Percentiles rank a stretch among this genome's conserved stretches.
These are phyloP conservation scores for Pemphredon lugubris DNA, from an alignment of 2,888 invertebrate genomes.

Conservation along the genomic window DNA sequence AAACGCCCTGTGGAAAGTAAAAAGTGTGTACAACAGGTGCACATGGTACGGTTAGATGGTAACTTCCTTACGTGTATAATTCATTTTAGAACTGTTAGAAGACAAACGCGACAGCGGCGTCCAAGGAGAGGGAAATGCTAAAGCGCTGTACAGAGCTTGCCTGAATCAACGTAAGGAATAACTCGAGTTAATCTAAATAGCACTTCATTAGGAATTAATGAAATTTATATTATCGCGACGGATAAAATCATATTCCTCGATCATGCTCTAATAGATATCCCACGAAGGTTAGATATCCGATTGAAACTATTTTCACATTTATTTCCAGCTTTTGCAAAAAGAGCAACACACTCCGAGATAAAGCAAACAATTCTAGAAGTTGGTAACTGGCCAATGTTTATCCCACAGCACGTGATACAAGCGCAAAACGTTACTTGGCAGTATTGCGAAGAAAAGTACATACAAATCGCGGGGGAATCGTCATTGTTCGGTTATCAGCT, in stretches of 20 bases:
- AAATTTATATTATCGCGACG: background rate
- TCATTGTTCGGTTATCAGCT: background rate
- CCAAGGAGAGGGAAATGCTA: background rate
- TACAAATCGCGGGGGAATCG: background rate
- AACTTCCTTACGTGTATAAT: too few species aligned
- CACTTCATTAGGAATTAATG: background rate
- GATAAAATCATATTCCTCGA: background rate
- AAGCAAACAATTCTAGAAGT: background rate
- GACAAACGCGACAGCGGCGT: background rate
- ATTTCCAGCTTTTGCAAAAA: too few species aligned
- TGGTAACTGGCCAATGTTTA: background rate
- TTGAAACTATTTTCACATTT: too few species aligned
- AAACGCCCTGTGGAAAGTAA: too few species aligned
- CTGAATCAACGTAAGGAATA: background rate
- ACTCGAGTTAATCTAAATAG: background rate
- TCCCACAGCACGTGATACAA: background rate
- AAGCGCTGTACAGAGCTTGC: background rate
- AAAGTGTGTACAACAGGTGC: too few species aligned
- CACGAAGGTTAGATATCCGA: too few species aligned
- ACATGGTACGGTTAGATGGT: too few species aligned
- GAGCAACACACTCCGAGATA: too few species aligned
- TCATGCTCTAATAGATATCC: too few species aligned
- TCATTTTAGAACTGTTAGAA: conserved; percentile 1
- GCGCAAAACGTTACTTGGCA: background rate
- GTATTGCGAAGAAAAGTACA: background rate